Percentiles rank a stretch among this genome's conserved stretches.
phyloP scores from a whole-genome alignment of 2,888 invertebrate species.

The Clusia tigrina region DNA sequence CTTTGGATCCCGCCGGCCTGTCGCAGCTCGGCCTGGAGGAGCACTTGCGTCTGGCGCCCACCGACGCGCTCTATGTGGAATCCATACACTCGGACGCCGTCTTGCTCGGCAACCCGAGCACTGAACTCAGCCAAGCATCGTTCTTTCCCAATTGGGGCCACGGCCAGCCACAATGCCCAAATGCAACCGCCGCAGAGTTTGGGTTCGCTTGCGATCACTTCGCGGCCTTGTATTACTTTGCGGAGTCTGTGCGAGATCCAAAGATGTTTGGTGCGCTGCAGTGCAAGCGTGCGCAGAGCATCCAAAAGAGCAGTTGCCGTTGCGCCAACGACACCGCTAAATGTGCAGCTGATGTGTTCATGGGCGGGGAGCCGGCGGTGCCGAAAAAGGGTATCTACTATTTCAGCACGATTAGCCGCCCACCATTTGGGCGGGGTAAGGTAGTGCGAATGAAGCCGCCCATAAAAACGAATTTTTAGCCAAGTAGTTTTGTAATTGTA shows the following conservation, averaged over 20 bases:
- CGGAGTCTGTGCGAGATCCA: constrained; percentile 51
- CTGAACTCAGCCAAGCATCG: constrained; percentile 55
- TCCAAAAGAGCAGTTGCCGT: constrained; percentile 37
- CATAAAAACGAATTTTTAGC: constrained; percentile 39
- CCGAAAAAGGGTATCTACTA: constrained; percentile 55
- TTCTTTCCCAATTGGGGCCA: constrained; percentile 63
- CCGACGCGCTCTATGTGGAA: constrained; percentile 61
- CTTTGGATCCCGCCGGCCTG: constrained; percentile 63
- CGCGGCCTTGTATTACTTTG: constrained; percentile 55
- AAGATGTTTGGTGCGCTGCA: constrained; percentile 49
- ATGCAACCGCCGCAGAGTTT: constrained; percentile 55
- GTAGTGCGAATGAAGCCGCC: constrained; percentile 45
- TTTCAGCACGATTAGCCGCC: constrained; percentile 45
- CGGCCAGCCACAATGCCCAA: constrained; percentile 61
- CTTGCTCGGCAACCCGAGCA: constrained; percentile 56
- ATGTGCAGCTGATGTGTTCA: constrained; percentile 46
- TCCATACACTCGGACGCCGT: constrained; percentile 60
- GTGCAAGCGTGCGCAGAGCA: constrained; percentile 37
- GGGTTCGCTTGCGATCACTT: constrained; percentile 57
- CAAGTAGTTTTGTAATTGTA: constrained; percentile 38
- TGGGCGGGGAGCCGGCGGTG: constrained; percentile 59
- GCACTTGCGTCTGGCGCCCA: constrained; percentile 50
- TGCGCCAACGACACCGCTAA: constrained; percentile 33
- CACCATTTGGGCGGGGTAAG: constrained; percentile 48
- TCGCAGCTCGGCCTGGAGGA: constrained; percentile 46